These are phyloP conservation scores for Prionace glauca DNA, from an alignment of 2,797 vertebrate genomes.

Conservation along the genomic window DNA sequence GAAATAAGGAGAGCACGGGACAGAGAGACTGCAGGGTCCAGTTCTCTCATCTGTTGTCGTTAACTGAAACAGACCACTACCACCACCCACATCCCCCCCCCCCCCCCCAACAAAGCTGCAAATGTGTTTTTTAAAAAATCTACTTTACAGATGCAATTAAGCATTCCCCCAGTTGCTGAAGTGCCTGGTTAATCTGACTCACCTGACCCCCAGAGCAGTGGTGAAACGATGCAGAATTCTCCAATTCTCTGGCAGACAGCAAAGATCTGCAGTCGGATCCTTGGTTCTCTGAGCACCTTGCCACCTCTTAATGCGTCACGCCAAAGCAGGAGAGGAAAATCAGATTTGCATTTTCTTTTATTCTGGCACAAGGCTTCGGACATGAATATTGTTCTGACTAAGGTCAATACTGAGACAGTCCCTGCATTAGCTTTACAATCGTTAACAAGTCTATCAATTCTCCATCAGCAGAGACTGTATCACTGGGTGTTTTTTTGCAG, in stretches of 20 bases:
- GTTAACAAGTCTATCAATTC: conserved; percentile 36
- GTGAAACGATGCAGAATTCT: neutral
- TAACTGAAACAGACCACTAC: too few species aligned
- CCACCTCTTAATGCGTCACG: conserved; percentile 23
- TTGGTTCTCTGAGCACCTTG: neutral
- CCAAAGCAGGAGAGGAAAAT: neutral
- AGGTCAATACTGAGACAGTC: conserved; percentile 21
- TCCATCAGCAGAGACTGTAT: conserved; percentile 42
- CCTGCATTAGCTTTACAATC: conserved; percentile 27
- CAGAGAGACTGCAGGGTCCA: neutral
- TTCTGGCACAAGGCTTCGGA: conserved; percentile 13
- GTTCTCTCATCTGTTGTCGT: neutral
- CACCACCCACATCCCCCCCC: too few species aligned
- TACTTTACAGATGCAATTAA: neutral
- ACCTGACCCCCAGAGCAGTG: conserved; percentile 20
- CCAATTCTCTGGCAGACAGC: neutral
- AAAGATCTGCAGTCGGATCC: conserved; percentile 28
- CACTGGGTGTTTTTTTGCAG: conserved; percentile 41
- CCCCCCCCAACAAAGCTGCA: too few species aligned
- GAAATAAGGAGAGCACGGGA: too few species aligned
- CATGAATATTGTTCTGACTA: neutral
- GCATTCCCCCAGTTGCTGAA: neutral
- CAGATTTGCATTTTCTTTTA: conserved; percentile 31
- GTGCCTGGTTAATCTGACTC: conserved; percentile 34
- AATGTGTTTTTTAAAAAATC: neutral